phyloP scores from a whole-genome alignment of 2,888 invertebrate species.

The Notodonta dromedarius region DNA sequence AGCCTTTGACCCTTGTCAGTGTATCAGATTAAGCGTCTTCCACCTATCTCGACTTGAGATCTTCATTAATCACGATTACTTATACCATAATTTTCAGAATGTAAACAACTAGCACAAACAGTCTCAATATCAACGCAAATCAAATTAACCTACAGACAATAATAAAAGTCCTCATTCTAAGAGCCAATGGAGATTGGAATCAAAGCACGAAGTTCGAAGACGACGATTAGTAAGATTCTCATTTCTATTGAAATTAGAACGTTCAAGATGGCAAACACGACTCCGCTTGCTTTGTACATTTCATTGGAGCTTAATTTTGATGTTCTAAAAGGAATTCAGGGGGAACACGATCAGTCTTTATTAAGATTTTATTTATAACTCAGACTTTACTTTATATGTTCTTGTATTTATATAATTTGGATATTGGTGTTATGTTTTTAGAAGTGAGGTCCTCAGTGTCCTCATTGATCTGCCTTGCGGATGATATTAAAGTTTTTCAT shows the following conservation, averaged over 20 bases:
- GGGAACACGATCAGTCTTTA: conserved; percentile 7
- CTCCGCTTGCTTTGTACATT: conserved; percentile 22
- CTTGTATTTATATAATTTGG: not conserved
- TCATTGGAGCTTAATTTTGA: conserved; percentile 16
- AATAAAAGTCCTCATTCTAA: conserved; percentile 35
- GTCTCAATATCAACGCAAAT: conserved; percentile 22
- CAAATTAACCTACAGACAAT: conserved; percentile 30
- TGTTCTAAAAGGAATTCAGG: conserved; percentile 18
- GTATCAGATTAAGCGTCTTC: too few relatives aligned
- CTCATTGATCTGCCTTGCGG: too few relatives aligned
- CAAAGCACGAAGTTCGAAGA: conserved; percentile 27
- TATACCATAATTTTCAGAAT: not conserved
- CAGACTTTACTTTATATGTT: not conserved
- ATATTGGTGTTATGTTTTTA: not conserved
- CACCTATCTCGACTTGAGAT: too few relatives aligned
- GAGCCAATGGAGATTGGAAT: conserved; percentile 36
- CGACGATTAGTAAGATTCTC: conserved; percentile 38
- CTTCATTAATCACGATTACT: too few relatives aligned
- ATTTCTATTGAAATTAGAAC: conserved; percentile 45
- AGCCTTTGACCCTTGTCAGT: too few relatives aligned
- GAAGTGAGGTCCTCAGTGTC: not conserved
- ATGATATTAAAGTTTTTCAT: too few relatives aligned
- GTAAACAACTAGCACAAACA: not conserved
- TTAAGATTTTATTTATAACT: conserved; percentile 10
- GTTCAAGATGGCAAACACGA: conserved; percentile 20